Conservation (phyloP, 2,113 vertebrate genomes). For the Porphyrio hochstetteri region DNA sequence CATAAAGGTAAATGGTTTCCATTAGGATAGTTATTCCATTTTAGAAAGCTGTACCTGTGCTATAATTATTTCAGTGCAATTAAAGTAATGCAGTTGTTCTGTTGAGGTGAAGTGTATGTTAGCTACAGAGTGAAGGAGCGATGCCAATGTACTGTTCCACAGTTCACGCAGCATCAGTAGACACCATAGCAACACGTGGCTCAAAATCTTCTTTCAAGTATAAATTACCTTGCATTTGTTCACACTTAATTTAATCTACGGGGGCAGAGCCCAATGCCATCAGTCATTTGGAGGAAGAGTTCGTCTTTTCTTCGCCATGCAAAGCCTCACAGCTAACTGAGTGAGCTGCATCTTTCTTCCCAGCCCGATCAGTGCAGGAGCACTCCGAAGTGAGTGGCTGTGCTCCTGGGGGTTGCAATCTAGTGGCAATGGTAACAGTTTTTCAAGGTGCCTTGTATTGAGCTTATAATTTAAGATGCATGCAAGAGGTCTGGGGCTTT, state of each 20-base stretch:
- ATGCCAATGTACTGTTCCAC: background rate
- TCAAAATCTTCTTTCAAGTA: background rate
- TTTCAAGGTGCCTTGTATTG: background rate
- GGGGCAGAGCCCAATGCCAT: background rate
- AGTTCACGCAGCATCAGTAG: background rate
- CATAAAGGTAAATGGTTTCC: background rate
- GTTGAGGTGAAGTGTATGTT: background rate
- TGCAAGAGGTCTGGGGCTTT: background rate
- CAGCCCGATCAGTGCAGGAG: rapidly evolving
- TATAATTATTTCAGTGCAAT: background rate
- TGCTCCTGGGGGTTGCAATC: background rate
- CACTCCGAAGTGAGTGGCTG: background rate
- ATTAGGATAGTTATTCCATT: background rate
- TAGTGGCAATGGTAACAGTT: rapidly evolving
- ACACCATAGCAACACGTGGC: background rate
- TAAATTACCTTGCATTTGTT: background rate
- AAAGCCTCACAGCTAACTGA: background rate
- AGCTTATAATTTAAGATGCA: rapidly evolving
- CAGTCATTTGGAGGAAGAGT: background rate
- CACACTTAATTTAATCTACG: background rate
- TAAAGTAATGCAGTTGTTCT: background rate
- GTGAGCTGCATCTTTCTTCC: background rate
- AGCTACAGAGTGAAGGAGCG: background rate
- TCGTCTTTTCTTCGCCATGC: background rate
- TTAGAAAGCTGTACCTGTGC: background rate